These are phyloP conservation scores for Nixonia krombeini DNA, from an alignment of 1,140 invertebrate species.

Conservation along the genomic window DNA sequence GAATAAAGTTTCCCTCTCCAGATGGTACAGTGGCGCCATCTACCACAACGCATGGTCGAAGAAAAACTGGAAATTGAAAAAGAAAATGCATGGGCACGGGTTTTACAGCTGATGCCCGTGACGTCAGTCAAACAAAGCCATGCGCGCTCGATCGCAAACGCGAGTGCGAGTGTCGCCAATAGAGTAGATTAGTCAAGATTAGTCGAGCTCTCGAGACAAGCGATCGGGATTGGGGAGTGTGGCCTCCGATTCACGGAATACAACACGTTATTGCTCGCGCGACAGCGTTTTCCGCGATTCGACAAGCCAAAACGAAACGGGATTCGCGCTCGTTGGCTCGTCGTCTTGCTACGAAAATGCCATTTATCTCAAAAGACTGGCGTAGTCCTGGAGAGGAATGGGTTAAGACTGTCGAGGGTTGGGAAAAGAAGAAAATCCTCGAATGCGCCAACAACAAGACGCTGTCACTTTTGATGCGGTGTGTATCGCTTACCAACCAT, in stretches of 20 bases:
- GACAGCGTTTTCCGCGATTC: slow-evolving; percentile 36
- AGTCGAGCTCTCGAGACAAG: slow-evolving; percentile 18
- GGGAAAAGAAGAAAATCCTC: slow-evolving; percentile 95
- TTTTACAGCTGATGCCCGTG: slow-evolving; percentile 59
- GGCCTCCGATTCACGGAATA: slow-evolving; percentile 24
- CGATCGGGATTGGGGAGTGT: slow-evolving; percentile 27
- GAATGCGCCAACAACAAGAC: slow-evolving; percentile 78
- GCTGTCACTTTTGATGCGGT: slow-evolving; percentile 66
- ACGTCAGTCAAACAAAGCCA: slow-evolving; percentile 69
- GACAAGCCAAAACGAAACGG: not conserved
- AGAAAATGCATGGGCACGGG: not conserved
- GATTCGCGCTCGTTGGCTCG: not conserved
- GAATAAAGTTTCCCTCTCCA: no score
- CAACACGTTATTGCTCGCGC: slow-evolving; percentile 4
- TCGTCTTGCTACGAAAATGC: slow-evolving; percentile 76
- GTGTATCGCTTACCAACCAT: no score
- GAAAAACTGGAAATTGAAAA: not conserved
- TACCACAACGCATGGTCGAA: no score
- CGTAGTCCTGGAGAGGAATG: slow-evolving; percentile 97
- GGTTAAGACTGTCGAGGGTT: slow-evolving; percentile 97
- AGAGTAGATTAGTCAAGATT: no score
- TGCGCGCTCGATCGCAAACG: slow-evolving; percentile 57
- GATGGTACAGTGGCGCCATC: no score
- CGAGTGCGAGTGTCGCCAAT: slow-evolving; percentile 14
- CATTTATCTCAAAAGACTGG: slow-evolving; percentile 95